These are phyloP conservation scores for Aromia moschata DNA, from an alignment of 2,888 invertebrate species.

Conservation along the genomic window DNA sequence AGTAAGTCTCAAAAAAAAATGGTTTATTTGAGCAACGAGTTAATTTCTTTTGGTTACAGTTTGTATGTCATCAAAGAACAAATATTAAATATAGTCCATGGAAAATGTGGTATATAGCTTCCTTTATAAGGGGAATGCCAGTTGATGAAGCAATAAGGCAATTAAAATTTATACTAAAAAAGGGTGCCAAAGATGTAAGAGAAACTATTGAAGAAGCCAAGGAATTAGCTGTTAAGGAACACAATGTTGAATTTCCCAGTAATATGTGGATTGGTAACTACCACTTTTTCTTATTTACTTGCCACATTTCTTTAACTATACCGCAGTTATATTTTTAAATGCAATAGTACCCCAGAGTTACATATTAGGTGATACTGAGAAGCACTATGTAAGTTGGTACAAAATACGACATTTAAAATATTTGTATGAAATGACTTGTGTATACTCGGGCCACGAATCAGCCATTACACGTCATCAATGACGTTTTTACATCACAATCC, in stretches of 20 bases:
- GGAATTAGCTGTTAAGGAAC: conserved; percentile 82
- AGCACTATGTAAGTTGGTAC: too few relatives aligned
- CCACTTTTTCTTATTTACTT: neutral
- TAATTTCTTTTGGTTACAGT: conserved; percentile 69
- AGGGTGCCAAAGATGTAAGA: conserved; percentile 78
- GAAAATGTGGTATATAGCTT: conserved; percentile 93
- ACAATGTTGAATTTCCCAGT: conserved; percentile 94
- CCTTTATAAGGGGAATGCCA: conserved; percentile 87
- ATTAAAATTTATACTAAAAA: conserved; percentile 81
- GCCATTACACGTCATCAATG: too few relatives aligned
- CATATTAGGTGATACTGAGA: too few relatives aligned
- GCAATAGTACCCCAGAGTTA: too few relatives aligned
- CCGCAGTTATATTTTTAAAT: too few relatives aligned
- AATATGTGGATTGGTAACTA: conserved; percentile 93
- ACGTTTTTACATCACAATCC: too few relatives aligned
- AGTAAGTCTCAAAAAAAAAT: conserved; percentile 70
- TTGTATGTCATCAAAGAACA: conserved; percentile 83
- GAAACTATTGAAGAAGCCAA: conserved; percentile 90
- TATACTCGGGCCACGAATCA: too few relatives aligned
- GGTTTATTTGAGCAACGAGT: neutral
- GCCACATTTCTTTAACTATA: too few relatives aligned
- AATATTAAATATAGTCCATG: conserved; percentile 91
- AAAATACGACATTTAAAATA: too few relatives aligned
- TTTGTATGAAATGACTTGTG: too few relatives aligned
- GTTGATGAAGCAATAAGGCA: conserved; percentile 96